These are phyloP conservation scores for Timandra comae DNA, from an alignment of 2,888 invertebrate species.

Conservation along the genomic window DNA sequence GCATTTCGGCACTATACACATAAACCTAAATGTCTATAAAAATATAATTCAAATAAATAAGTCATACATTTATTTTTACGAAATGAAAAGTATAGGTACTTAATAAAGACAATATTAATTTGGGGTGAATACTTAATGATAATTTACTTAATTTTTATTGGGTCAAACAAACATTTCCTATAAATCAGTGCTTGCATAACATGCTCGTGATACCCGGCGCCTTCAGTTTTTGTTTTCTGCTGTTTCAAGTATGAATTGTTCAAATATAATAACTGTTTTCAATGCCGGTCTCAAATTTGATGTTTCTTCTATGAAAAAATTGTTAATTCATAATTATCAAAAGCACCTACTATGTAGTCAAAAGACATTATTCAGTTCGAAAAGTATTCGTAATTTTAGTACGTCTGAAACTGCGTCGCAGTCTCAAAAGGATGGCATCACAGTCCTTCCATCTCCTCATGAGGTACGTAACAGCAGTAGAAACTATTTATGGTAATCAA, in stretches of 20 bases:
- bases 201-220: slow-evolving; percentile 33
- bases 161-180: background rate
- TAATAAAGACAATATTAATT: too few relatives aligned
- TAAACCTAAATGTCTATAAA: too few relatives aligned
- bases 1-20: too few relatives aligned
- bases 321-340: slow-evolving; percentile 33
- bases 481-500: too few relatives aligned
- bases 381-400: slow-evolving; percentile 31
- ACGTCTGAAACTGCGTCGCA: slow-evolving; percentile 28
- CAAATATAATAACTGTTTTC: slow-evolving; percentile 40
- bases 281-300: slow-evolving; percentile 48
- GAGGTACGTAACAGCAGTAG: slow-evolving; percentile 66
- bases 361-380: slow-evolving; percentile 23
- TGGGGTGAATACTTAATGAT: too few relatives aligned
- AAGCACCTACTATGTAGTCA: slow-evolving; percentile 24
- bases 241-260: slow-evolving; percentile 55
- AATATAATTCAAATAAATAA: too few relatives aligned
- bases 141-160: too few relatives aligned
- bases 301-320: slow-evolving; percentile 32
- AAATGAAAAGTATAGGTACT: too few relatives aligned
- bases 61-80: too few relatives aligned
- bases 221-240: slow-evolving; percentile 9
- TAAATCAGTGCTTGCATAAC: slow-evolving; percentile 47
- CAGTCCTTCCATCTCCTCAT: slow-evolving; percentile 55
- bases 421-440: slow-evolving; percentile 44